Evolutionary conservation across 2,888 invertebrate species (phyloP).

Genomic region (Cryptus viduatorius): DNA sequence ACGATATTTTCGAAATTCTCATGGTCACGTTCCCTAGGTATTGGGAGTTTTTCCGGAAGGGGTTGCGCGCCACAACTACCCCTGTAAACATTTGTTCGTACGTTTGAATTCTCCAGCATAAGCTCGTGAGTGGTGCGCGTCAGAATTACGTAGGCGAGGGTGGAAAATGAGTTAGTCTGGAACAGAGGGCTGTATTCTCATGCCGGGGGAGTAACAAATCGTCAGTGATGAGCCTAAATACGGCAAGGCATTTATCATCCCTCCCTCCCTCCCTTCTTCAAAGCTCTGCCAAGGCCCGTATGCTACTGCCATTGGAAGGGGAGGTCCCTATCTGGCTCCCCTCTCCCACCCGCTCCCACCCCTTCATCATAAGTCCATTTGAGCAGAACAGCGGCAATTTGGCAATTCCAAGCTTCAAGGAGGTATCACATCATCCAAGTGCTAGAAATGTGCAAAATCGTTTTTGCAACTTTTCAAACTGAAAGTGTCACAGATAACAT

Average conservation of each 20-base stretch:
- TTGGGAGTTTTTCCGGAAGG: not conserved
- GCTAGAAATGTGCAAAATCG: not conserved
- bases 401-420: not conserved
- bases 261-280: slow-evolving; percentile 62
- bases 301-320: not conserved
- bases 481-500: not conserved
- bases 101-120: slow-evolving; percentile 13
- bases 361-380: not conserved
- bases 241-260: slow-evolving; percentile 75
- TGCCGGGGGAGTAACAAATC: slow-evolving; percentile 73
- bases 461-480: not conserved
- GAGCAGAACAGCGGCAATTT: not conserved
- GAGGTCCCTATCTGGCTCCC: not conserved
- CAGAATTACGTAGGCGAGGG: slow-evolving; percentile 30
- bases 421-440: not conserved
- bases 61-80: not conserved
- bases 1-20: not conserved
- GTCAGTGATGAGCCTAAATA: slow-evolving; percentile 77
- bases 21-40: not conserved
- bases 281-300: not conserved
- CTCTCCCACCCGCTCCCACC: not conserved
- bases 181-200: slow-evolving; percentile 19
- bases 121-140: slow-evolving; percentile 8
- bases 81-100: slow-evolving; percentile 17
- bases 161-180: slow-evolving; percentile 1